phyloP scores from a whole-genome alignment of 2,797 vertebrate genomes.

The Basileuterus tristriatus region DNA sequence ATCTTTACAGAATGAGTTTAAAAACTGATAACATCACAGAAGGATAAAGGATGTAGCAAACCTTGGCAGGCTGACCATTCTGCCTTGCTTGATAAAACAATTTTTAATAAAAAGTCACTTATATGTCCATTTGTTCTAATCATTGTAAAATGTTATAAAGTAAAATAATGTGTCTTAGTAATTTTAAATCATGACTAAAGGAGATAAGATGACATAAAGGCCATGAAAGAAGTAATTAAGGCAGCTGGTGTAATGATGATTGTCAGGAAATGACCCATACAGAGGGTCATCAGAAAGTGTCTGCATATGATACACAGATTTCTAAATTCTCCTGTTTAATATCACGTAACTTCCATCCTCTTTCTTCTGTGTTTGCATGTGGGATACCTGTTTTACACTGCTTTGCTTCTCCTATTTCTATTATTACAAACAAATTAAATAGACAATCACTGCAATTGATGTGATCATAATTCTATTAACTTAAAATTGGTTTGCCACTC shows the following conservation, averaged over 20 bases:
- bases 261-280: not conserved
- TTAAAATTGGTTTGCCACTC: not conserved
- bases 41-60: not conserved
- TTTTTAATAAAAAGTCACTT: not conserved
- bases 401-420: conserved; percentile 6
- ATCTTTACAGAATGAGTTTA: not conserved
- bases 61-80: not conserved
- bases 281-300: not conserved
- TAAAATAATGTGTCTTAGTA: not conserved
- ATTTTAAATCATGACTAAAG: not conserved
- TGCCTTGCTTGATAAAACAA: not conserved
- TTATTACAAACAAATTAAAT: not conserved
- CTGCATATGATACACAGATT: not conserved
- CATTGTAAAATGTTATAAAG: not conserved
- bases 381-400: not conserved
- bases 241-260: not conserved
- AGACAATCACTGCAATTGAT: not conserved
- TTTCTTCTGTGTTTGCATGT: not conserved
- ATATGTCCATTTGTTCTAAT: not conserved
- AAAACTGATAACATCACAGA: not conserved
- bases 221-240: not conserved
- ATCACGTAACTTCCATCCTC: not conserved
- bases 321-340: not conserved
- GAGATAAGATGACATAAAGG: not conserved
- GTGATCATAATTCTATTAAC: not conserved